phyloP scores from a whole-genome alignment of 2,888 invertebrate species.

The Tinea semifulvella region DNA sequence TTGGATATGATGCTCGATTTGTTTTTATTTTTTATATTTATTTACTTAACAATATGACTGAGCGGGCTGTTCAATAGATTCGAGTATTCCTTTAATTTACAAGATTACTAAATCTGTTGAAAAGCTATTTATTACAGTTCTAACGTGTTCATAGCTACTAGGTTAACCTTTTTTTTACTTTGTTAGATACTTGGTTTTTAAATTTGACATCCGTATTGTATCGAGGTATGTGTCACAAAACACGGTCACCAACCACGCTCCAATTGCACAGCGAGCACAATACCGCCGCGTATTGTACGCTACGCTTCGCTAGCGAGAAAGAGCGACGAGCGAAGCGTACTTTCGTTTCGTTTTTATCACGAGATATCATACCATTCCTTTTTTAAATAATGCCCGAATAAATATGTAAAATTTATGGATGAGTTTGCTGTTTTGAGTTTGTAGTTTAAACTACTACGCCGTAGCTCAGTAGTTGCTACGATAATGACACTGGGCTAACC shows the following conservation, averaged over 20 bases:
- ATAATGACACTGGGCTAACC: too few species aligned
- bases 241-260: conserved; percentile 8
- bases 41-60: neutral
- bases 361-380: conserved; percentile 2
- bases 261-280: conserved; percentile 5
- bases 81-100: too few species aligned
- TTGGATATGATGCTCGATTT: too few species aligned
- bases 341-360: conserved; percentile 8
- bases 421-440: neutral
- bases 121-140: too few species aligned
- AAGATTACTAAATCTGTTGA: too few species aligned
- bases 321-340: conserved; percentile 8
- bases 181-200: too few species aligned
- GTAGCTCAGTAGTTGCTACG: neutral
- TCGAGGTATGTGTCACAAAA: neutral
- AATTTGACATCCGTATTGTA: too few species aligned
- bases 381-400: conserved; percentile 7
- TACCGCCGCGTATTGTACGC: conserved; percentile 4
- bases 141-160: too few species aligned
- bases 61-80: too few species aligned
- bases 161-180: too few species aligned
- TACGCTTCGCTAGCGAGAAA: conserved; percentile 4
- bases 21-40: neutral
- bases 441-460: neutral
- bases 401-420: neutral